phyloP scores from a whole-genome alignment of 1,140 invertebrate species.

The Matsumurasca onukii region DNA sequence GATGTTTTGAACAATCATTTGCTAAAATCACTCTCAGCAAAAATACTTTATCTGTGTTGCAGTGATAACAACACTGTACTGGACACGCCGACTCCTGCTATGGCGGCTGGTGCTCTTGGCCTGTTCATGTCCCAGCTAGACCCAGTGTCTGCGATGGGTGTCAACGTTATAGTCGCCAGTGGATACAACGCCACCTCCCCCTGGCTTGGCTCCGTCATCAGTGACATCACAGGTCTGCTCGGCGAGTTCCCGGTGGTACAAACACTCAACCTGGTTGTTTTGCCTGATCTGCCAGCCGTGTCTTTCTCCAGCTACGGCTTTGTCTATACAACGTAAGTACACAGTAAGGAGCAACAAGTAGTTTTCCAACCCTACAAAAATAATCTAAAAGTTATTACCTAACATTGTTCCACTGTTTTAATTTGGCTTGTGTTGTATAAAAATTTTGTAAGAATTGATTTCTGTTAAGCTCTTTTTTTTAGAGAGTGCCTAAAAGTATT shows the following conservation, averaged over 20 bases:
- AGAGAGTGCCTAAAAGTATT: too few species aligned
- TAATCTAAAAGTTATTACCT: background rate
- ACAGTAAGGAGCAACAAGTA: background rate
- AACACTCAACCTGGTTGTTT: slow-evolving; percentile 9
- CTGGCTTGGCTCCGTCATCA: background rate
- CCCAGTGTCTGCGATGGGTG: background rate
- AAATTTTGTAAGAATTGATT: background rate
- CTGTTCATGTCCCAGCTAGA: background rate
- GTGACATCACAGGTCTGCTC: too few species aligned
- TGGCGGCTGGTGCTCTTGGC: too few species aligned
- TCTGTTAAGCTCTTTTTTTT: too few species aligned
- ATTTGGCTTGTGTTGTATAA: background rate
- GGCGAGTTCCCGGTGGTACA: background rate
- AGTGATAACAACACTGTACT: background rate
- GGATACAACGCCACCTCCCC: background rate
- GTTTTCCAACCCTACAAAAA: background rate
- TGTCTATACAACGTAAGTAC: slow-evolving; percentile 15
- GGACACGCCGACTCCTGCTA: background rate
- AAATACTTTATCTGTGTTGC: background rate
- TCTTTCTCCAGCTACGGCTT: background rate
- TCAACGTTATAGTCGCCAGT: background rate
- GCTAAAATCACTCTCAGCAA: too few species aligned
- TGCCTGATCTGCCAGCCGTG: background rate
- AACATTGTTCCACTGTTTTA: too few species aligned
- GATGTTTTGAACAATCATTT: too few species aligned